These are phyloP conservation scores for Odontomachus brunneus DNA, from an alignment of 1,140 invertebrate genomes.

Conservation along the genomic window DNA sequence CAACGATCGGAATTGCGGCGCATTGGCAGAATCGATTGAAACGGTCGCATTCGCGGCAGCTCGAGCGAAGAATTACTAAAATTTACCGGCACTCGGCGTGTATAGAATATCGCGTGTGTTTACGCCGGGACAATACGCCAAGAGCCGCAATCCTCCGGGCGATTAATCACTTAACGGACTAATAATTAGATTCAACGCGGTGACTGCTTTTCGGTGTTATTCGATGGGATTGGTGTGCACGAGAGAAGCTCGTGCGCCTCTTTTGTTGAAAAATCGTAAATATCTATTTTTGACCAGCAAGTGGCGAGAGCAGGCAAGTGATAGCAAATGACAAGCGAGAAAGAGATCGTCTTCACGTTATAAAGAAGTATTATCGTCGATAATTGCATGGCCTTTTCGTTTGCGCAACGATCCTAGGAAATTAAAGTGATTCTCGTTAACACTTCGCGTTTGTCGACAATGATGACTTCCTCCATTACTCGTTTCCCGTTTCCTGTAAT, in stretches of 20 bases:
- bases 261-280: no score
- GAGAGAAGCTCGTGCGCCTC: background rate
- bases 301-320: no score
- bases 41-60: slow-evolving; percentile 5
- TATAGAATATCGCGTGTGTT: slow-evolving; percentile 11
- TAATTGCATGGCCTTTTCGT: no score
- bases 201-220: slow-evolving; percentile 27
- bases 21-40: slow-evolving; percentile 8
- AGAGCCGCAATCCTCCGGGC: slow-evolving; percentile 32
- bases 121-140: slow-evolving; percentile 38
- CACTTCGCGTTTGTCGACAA: no score
- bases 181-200: slow-evolving; percentile 45
- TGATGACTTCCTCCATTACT: no score
- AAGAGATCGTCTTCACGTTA: no score
- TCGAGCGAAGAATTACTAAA: slow-evolving; percentile 41
- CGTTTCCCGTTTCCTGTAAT: slow-evolving; percentile 1
- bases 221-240: background rate
- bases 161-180: slow-evolving; percentile 32
- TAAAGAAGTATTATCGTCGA: no score
- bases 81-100: slow-evolving; percentile 22
- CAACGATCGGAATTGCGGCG: slow-evolving; percentile 26
- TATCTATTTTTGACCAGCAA: no score
- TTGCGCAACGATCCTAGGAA: no score
- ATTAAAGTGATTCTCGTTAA: no score
- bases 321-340: no score